A percentile compares a stretch with the other conserved stretches of the same genome.
These are phyloP conservation scores for Okamejei kenojei DNA, from an alignment of 2,797 vertebrate genomes.

Conservation along the genomic window DNA sequence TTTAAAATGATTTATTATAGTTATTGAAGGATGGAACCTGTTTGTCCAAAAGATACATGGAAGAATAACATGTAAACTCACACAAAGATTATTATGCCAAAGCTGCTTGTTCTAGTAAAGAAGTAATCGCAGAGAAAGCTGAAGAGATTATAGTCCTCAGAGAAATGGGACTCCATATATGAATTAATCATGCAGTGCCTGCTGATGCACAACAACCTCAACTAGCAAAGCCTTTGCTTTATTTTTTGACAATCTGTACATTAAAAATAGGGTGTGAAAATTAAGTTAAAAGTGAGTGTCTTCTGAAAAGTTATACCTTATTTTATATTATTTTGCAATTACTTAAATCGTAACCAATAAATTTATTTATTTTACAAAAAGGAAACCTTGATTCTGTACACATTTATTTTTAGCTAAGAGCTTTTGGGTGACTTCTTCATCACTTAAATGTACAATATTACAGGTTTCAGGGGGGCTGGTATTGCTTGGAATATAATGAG, in stretches of 20 bases:
- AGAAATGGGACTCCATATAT: background rate
- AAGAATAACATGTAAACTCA: background rate
- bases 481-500: background rate
- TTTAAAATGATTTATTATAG: background rate
- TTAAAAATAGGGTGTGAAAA: background rate
- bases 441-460: background rate
- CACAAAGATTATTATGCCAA: slow-evolving; percentile 10
- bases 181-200: slow-evolving; percentile 13
- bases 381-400: background rate
- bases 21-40: background rate
- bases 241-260: background rate
- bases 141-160: background rate
- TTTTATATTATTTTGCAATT: background rate
- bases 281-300: background rate
- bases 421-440: background rate
- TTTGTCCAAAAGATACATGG: background rate
- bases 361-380: background rate
- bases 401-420: background rate
- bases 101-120: slow-evolving; percentile 11
- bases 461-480: background rate
- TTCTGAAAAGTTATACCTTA: background rate
- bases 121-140: background rate
- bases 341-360: background rate
- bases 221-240: background rate
- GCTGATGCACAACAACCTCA: background rate